Conservation (phyloP, 2,888 invertebrate species). For the Drosophila parthenogenetica region DNA sequence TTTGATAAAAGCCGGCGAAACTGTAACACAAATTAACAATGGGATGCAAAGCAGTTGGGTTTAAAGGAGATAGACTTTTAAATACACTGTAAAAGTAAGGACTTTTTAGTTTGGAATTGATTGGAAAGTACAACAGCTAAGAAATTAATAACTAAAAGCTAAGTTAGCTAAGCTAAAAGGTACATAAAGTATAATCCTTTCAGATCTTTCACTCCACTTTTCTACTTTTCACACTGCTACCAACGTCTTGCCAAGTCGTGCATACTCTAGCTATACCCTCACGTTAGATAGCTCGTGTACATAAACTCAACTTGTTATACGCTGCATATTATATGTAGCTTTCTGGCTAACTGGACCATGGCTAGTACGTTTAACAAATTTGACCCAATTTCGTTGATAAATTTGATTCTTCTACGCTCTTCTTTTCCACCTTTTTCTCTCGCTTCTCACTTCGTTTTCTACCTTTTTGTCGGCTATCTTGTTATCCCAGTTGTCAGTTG, state of each 20-base stretch:
- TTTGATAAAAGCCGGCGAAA: constrained; percentile 67
- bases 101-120: too few species aligned
- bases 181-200: too few species aligned
- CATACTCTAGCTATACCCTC: not conserved
- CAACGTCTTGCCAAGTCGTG: not conserved
- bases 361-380: constrained; percentile 49
- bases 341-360: constrained; percentile 20
- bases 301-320: constrained; percentile 43
- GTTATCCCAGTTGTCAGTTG: constrained; percentile 72
- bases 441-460: not conserved
- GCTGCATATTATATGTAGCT: constrained; percentile 15
- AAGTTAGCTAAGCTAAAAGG: too few species aligned
- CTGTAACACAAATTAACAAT: constrained; percentile 45
- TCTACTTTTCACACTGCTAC: not conserved
- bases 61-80: not conserved
- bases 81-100: constrained; percentile 16
- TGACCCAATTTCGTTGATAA: constrained; percentile 62
- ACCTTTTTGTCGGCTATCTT: constrained; percentile 52
- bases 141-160: too few species aligned
- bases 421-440: constrained; percentile 14
- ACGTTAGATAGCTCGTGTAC: constrained; percentile 4
- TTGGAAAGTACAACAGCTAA: too few species aligned
- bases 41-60: not conserved
- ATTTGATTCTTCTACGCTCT: constrained; percentile 24
- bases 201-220: not conserved